Conservation (phyloP, 2,888 invertebrate genomes). For the Lithophane semibrunnea region DNA sequence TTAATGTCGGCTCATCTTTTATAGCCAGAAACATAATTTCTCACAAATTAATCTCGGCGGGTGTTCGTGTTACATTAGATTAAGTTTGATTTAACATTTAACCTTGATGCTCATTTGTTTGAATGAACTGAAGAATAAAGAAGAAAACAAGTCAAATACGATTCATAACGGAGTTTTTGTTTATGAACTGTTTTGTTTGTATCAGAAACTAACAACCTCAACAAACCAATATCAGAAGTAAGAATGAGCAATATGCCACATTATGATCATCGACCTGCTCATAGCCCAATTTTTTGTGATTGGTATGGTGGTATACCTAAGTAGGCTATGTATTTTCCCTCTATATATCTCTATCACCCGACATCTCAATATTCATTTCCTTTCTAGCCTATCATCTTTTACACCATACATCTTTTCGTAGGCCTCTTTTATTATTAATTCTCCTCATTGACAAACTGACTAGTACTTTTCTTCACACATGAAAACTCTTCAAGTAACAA, state of each 20-base stretch:
- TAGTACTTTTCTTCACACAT: background rate
- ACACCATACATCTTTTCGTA: background rate
- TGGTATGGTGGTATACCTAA: too few species aligned
- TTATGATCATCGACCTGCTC: background rate
- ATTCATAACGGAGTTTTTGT: background rate
- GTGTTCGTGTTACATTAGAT: slow-evolving; percentile 8
- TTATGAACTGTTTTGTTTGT: background rate
- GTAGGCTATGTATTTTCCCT: too few species aligned
- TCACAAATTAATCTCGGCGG: slow-evolving; percentile 18
- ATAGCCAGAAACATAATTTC: slow-evolving; percentile 6
- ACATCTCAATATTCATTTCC: too few species aligned
- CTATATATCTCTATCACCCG: too few species aligned
- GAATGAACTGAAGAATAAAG: background rate
- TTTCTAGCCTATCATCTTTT: background rate
- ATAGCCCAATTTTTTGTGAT: background rate
- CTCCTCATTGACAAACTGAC: background rate
- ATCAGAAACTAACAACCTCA: background rate
- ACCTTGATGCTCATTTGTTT: slow-evolving; percentile 20
- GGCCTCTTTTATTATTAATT: background rate
- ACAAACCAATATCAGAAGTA: background rate
- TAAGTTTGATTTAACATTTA: slow-evolving; percentile 25
- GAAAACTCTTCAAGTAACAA: background rate
- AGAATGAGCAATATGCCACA: background rate
- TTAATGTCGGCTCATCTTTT: slow-evolving; percentile 1
- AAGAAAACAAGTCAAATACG: background rate